Base-by-base conservation (phyloP, 2,888 invertebrate species). In the Dione vanillae region DNA sequence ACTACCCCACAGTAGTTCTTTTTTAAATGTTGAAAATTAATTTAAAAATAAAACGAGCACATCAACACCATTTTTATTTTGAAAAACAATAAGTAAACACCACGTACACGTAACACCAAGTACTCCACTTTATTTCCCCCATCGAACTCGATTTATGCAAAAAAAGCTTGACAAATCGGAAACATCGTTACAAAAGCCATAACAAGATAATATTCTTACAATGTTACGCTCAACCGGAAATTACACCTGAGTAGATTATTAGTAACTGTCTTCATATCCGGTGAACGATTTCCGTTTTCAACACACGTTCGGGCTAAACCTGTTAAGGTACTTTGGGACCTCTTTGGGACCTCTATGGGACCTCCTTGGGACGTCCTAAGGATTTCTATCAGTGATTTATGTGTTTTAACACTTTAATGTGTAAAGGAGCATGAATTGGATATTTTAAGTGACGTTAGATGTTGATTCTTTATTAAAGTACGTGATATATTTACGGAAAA, bases 161-260 rank as follows among this genome's bases (percentile, higher is more conserved):
- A 27, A 27, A 27, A 27, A 3, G 27, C 27, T 5, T 3, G 5
- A 27, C 2, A 27, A 27, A 27, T 27, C 27, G 2, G 2, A 27
- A 2, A 27, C 2, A 27, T 27, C 27, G 5, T 27, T 3, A 27
- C 27, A 16, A 10, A 10, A 35, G 37, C 6, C n/a, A 6, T 37
- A 16, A 37, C 1, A 56, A 56, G 37, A 37, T 37, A 11, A 35
- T 37, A 35, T 9, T 14, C 35, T 27, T 11, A 43, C 45, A 37
- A 9, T 37, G n/a, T 45, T n/a, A 45, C 27, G 6, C 27, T 80
- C 71, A 77, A 77, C 78, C 79, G 81, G 80, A 80, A 82, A 81
- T 83, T 76, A 82, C 76, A 75, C 74, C 69, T 75, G 80, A 80
- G 77, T 77, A 76, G 77, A 82, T 83, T 81, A 80, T 78, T 75